Conservation (phyloP, 2,888 invertebrate genomes). For the Pecten maximus region DNA sequence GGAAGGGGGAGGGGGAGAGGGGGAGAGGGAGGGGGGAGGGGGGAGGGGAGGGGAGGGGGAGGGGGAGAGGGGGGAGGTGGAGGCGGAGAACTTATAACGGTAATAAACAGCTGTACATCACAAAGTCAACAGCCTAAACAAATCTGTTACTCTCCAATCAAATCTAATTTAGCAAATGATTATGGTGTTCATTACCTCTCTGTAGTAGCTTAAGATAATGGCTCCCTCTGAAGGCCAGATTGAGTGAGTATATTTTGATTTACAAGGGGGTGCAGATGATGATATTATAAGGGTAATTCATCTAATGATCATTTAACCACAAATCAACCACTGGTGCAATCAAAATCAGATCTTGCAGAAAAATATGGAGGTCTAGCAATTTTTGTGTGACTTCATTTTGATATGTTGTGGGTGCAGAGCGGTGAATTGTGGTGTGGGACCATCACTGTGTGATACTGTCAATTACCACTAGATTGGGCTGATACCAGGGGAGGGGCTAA, state of each 20-base stretch:
- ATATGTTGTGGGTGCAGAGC: background rate
- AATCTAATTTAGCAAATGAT: background rate
- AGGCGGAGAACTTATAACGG: background rate
- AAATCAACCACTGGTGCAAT: slow-evolving; percentile 25
- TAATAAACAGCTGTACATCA: slow-evolving; percentile 4
- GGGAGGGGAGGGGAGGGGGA: background rate
- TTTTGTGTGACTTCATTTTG: background rate
- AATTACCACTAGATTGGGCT: slow-evolving; percentile 26
- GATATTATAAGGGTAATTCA: slow-evolving; percentile 4
- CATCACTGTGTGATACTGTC: background rate
- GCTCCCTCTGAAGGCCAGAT: background rate
- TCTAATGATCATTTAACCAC: slow-evolving; percentile 11
- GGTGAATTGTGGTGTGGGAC: background rate
- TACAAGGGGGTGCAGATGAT: background rate
- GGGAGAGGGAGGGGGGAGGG: background rate
- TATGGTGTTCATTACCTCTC: background rate
- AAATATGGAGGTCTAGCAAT: background rate
- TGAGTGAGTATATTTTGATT: slow-evolving; percentile 6
- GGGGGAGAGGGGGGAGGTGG: background rate
- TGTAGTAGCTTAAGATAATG: background rate
- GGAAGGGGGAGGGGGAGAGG: background rate
- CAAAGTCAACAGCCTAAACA: background rate
- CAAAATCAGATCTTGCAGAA: background rate
- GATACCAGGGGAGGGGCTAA: slow-evolving; percentile 1
- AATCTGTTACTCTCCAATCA: slow-evolving; percentile 7